Conservation (phyloP, 2,113 vertebrate genomes). For the Xenopus borealis region DNA sequence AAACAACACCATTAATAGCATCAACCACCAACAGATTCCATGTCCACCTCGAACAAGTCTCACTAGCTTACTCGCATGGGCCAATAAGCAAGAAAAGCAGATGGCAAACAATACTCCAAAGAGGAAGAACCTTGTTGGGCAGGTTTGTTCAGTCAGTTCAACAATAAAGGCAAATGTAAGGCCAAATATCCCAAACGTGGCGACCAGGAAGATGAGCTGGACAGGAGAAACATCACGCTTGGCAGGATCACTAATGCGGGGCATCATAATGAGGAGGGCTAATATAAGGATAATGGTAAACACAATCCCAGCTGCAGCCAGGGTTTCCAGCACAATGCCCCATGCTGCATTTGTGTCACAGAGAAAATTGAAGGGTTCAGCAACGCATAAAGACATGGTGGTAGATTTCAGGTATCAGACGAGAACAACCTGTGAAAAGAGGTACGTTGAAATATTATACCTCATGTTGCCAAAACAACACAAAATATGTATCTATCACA, state of each 20-base stretch:
- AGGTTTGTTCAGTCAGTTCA: slow-evolving; percentile 63
- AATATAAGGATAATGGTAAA: slow-evolving; percentile 67
- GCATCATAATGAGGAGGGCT: slow-evolving; percentile 63
- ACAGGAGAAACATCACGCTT: slow-evolving; percentile 62
- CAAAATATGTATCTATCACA: too few relatives aligned
- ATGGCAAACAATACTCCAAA: slow-evolving; percentile 82
- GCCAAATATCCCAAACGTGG: slow-evolving; percentile 77
- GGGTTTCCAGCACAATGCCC: slow-evolving; percentile 80
- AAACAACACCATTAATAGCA: slow-evolving; percentile 63
- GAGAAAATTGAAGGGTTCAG: slow-evolving; percentile 65
- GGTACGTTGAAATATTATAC: neutral
- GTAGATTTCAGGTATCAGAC: neutral
- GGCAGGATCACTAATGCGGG: slow-evolving; percentile 68
- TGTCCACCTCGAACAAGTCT: slow-evolving; percentile 67
- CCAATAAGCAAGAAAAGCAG: slow-evolving; percentile 84
- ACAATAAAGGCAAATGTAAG: slow-evolving; percentile 87
- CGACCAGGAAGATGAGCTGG: slow-evolving; percentile 77
- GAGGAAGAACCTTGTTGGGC: slow-evolving; percentile 82
- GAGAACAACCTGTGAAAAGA: neutral
- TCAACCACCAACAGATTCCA: slow-evolving; percentile 64
- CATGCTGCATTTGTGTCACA: slow-evolving; percentile 69
- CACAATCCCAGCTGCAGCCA: slow-evolving; percentile 73
- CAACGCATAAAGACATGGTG: slow-evolving; percentile 37
- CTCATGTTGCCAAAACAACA: too few relatives aligned
- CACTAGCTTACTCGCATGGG: slow-evolving; percentile 65